phyloP scores from a whole-genome alignment of 2,797 vertebrate species.

The Chelonia mydas region DNA sequence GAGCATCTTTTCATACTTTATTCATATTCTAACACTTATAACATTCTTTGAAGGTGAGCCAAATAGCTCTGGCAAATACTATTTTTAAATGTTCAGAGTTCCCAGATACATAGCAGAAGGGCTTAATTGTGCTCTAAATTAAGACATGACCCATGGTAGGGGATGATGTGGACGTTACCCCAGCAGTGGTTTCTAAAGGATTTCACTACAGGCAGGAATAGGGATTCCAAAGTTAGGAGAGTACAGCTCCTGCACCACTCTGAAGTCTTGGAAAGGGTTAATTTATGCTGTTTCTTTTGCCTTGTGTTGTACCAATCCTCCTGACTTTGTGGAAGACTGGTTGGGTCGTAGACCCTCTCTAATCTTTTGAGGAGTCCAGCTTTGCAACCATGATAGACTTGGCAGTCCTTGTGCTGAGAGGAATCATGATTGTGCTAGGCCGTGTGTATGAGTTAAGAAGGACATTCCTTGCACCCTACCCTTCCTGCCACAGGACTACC shows the following conservation, averaged over 20 bases:
- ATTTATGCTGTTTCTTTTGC: neutral
- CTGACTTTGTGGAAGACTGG: neutral
- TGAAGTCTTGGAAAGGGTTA: neutral
- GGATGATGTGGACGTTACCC: neutral
- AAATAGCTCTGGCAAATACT: neutral
- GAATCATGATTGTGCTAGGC: neutral
- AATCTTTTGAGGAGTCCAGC: neutral
- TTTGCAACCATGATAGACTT: neutral
- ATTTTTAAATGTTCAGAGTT: neutral
- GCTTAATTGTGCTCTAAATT: neutral
- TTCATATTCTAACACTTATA: neutral
- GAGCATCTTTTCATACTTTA: no score
- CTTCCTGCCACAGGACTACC: neutral
- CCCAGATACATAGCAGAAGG: neutral
- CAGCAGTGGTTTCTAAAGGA: neutral
- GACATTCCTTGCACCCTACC: neutral
- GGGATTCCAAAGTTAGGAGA: neutral
- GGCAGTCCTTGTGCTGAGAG: neutral
- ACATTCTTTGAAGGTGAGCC: neutral
- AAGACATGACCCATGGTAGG: neutral
- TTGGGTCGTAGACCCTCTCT: neutral
- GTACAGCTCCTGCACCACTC: neutral
- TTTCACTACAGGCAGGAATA: neutral
- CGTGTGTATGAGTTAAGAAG: neutral
- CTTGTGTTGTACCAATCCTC: neutral